phyloP scores from a whole-genome alignment of 2,797 vertebrate genomes.

The Florisuga fusca region DNA sequence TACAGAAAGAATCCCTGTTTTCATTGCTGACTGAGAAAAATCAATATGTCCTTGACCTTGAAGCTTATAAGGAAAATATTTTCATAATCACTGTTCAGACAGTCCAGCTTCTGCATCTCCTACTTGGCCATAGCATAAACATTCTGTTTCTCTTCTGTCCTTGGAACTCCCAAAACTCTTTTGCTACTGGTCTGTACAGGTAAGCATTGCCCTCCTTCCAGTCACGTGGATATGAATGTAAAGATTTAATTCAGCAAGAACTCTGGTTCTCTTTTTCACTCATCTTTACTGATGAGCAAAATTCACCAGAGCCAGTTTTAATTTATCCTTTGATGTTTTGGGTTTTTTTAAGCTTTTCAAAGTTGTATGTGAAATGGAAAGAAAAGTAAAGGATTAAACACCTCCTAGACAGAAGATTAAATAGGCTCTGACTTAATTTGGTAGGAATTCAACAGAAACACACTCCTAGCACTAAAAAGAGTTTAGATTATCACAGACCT shows the following conservation, averaged over 20 bases:
- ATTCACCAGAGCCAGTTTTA: neutral
- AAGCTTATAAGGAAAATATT: neutral
- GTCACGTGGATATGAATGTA: neutral
- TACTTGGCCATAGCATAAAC: neutral
- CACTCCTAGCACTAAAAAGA: neutral
- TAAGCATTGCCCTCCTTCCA: neutral
- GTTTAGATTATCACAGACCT: accelerated
- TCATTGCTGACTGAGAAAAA: neutral
- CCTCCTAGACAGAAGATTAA: neutral
- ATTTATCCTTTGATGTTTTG: neutral
- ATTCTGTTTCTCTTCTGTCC: neutral
- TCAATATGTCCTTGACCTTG: neutral
- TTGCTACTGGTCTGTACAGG: neutral
- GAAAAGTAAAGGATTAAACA: neutral
- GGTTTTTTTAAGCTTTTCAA: conserved; percentile 1
- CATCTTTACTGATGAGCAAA: neutral
- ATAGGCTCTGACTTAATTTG: neutral
- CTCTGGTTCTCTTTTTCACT: neutral
- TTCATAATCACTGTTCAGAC: neutral
- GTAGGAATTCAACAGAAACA: neutral
- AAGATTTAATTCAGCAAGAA: neutral
- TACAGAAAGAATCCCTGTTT: neutral
- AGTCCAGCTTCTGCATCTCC: neutral
- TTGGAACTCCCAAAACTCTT: neutral
- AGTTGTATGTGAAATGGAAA: neutral